Evolutionary conservation across 2,113 vertebrate genomes (phyloP).

Genomic region (Megaceryle maxima): DNA sequence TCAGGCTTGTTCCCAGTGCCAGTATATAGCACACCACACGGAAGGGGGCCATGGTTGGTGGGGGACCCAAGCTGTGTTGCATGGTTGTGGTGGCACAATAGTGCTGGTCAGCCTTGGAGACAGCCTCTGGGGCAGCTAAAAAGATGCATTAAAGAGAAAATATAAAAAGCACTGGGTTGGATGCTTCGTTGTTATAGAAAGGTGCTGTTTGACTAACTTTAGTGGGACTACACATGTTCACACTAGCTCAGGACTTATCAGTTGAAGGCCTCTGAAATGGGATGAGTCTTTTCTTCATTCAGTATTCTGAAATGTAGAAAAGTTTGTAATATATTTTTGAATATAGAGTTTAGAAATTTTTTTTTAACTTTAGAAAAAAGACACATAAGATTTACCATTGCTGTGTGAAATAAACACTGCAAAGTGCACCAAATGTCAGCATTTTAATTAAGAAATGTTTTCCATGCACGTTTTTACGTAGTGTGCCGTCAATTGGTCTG

Average conservation of each 20-base stretch:
- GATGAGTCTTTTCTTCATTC: neutral
- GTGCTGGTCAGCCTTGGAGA: neutral
- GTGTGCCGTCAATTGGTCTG: neutral
- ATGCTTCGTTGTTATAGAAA: neutral
- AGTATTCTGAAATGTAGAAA: neutral
- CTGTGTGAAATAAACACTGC: neutral
- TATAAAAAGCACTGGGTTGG: neutral
- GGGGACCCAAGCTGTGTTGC: neutral
- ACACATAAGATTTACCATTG: neutral
- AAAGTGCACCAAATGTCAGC: neutral
- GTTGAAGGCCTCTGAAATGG: neutral
- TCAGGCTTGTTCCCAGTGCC: neutral
- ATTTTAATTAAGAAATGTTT: neutral
- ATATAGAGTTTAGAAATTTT: too few relatives aligned
- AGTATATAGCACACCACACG: neutral
- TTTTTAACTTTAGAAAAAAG: neutral
- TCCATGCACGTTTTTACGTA: fast-evolving
- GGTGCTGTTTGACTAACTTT: neutral
- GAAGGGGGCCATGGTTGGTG: neutral
- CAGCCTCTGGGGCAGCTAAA: neutral
- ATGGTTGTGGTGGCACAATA: neutral
- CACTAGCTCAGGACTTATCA: neutral
- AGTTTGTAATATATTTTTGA: neutral
- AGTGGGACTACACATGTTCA: neutral
- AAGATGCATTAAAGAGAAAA: neutral